Percentiles rank a stretch among this genome's conserved stretches.
Conservation (phyloP, 2,888 invertebrate species). For the Coleophora flavipennella region DNA sequence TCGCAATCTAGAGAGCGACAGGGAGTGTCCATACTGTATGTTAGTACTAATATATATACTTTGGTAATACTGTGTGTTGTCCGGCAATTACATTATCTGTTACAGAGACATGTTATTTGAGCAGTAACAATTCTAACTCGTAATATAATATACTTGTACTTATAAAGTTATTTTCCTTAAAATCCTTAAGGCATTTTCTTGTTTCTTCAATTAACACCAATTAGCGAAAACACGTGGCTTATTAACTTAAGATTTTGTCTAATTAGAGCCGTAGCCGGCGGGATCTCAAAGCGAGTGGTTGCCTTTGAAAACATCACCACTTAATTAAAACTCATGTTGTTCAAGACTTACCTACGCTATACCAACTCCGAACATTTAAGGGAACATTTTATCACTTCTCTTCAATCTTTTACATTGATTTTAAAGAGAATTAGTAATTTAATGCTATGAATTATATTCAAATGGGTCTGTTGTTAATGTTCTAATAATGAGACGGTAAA, state of each 20-base stretch:
- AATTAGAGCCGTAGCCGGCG: slow-evolving; percentile 50
- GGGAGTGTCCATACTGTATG: too few relatives aligned
- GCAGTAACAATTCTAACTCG: too few relatives aligned
- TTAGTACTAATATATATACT: too few relatives aligned
- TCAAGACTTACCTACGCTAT: slow-evolving; percentile 9
- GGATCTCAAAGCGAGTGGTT: slow-evolving; percentile 41
- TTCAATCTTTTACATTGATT: background rate
- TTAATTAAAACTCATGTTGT: slow-evolving; percentile 40
- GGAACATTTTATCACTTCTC: background rate
- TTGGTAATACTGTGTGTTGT: too few relatives aligned
- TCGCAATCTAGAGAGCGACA: too few relatives aligned
- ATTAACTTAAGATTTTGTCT: slow-evolving; percentile 65
- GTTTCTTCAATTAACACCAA: slow-evolving; percentile 49
- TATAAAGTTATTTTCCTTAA: slow-evolving; percentile 4
- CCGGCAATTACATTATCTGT: too few relatives aligned
- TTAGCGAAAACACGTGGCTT: slow-evolving; percentile 58
- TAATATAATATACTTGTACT: too few relatives aligned
- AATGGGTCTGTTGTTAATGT: too few relatives aligned
- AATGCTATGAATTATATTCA: too few relatives aligned
- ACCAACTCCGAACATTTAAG: slow-evolving; percentile 14
- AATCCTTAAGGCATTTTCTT: slow-evolving; percentile 20
- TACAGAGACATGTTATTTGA: too few relatives aligned
- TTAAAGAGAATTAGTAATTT: background rate
- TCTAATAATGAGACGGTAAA: too few relatives aligned
- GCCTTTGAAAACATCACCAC: slow-evolving; percentile 51